These are phyloP conservation scores for Anomalospiza imberbis DNA, from an alignment of 2,797 vertebrate species.

Conservation along the genomic window DNA sequence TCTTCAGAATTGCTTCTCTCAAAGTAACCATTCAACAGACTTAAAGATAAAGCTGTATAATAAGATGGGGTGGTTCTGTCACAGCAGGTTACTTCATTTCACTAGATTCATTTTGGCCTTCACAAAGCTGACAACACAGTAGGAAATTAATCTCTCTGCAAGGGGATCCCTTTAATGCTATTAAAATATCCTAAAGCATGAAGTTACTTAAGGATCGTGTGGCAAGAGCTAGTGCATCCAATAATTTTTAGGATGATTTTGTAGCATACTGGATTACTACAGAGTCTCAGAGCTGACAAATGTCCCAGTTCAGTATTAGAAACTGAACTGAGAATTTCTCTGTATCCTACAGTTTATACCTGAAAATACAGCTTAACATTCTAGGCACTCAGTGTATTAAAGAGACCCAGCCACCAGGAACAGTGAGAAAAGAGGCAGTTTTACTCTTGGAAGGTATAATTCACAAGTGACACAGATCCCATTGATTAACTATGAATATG, in stretches of 20 bases:
- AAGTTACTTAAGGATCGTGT: background rate
- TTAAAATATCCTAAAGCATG: background rate
- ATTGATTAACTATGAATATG: constrained; percentile 44
- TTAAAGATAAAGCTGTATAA: background rate
- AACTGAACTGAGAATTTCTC: background rate
- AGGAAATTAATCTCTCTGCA: background rate
- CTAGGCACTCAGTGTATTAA: background rate
- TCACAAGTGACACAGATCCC: constrained; percentile 35
- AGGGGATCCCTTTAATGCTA: background rate
- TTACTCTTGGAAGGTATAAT: constrained; percentile 48
- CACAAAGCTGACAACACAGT: background rate
- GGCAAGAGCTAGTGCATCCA: background rate
- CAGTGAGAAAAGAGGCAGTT: background rate
- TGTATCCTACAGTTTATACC: background rate
- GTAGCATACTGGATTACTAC: background rate
- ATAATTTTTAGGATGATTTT: background rate
- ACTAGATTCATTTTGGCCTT: background rate
- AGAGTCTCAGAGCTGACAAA: background rate
- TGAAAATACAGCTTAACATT: background rate
- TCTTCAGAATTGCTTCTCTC: background rate
- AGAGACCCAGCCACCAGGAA: background rate
- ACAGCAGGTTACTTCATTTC: background rate
- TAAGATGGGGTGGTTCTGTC: background rate
- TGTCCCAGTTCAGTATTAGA: background rate
- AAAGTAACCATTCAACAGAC: background rate